Base-by-base conservation (phyloP, 2,113 vertebrate species). In the Nannospalax galili region DNA sequence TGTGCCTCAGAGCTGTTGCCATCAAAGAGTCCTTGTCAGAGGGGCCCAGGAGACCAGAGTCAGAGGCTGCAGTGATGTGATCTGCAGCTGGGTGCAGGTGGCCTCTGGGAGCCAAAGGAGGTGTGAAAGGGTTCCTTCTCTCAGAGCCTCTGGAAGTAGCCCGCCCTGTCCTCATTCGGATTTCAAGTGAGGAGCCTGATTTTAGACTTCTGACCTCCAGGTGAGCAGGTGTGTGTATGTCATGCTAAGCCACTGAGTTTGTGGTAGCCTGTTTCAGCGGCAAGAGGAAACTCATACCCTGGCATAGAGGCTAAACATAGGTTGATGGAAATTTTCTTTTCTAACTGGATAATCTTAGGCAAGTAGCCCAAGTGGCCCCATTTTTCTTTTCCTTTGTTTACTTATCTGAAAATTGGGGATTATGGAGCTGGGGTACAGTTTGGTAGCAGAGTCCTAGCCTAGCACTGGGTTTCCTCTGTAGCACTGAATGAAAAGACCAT, bases 231-330 rank as follows among this genome's bases (percentile, higher is more conserved):
- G 12, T 56, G 9, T 58, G 35, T 37, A n/a, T n/a, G n/a, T n/a
- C 58, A 14, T 72, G 24, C n/a, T n/a, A 40, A 72, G 48, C 15
- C 26, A 40, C 35, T 4, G 17, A 40, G 24, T 60, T 40, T 19
- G 28, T 72, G 24, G 12, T 15, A 56, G n/a, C 19, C n/a, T 64
- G 37, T n/a, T 77, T 30, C 5, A 19, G 60, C 73, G 73, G 67
- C 30, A 0, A 77, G 45, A 85, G 16, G 62, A n/a, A 60, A 60
- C n/a, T 4, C 15, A 64, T 26, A 48, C 2, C 0, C 24, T 1
- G 17, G 32, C 32, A 19, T 0, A 14, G 26, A 7, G 5, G 12
- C 7, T 35, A 35, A 6, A 28, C 73, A 3, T 0, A 0, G 37
- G 35, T 45, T 28, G n/a, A n/a, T n/a, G n/a, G 12, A 73, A 56